A percentile compares a stretch with the other conserved stretches of the same genome.
Evolutionary conservation across 2,888 invertebrate genomes (phyloP).

Genomic region (Andrena hattorfiana): DNA sequence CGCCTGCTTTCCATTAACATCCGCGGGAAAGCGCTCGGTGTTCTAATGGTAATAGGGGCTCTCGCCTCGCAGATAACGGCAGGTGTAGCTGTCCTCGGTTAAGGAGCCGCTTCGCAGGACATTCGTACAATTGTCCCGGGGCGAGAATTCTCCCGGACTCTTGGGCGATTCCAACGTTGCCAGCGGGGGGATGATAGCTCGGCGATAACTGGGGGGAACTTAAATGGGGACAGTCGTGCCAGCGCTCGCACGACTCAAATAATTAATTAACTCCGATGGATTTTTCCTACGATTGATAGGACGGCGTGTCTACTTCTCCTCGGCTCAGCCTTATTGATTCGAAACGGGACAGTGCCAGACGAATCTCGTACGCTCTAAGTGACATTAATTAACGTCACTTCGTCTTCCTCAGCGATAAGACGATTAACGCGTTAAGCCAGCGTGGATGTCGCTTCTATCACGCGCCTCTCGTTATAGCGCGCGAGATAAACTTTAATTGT

Average conservation of each 20-base stretch:
- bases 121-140: conserved; percentile 22
- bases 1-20: conserved; percentile 71
- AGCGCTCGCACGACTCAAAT: background rate
- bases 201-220: background rate
- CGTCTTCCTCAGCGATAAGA: conserved; percentile 1
- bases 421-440: conserved; percentile 10
- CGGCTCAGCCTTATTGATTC: too few relatives aligned
- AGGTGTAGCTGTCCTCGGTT: conserved; percentile 53
- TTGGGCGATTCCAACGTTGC: background rate
- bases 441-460: conserved; percentile 8
- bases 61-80: conserved; percentile 60
- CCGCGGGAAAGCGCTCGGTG: conserved; percentile 54
- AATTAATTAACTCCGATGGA: conserved; percentile 5
- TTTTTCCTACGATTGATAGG: background rate
- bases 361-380: background rate
- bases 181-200: background rate
- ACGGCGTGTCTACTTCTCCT: too few relatives aligned
- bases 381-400: conserved; percentile 20
- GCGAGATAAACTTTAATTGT: conserved; percentile 8
- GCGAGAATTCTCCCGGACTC: conserved; percentile 1
- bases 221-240: background rate
- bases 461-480: conserved; percentile 2
- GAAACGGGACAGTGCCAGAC: background rate
- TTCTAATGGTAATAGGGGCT: conserved; percentile 63
- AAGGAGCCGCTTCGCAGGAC: conserved; percentile 44